Evolutionary conservation across 1,140 invertebrate species (phyloP), one percentile per base, ranked within the genome.

Genomic region (Hypothenemus hampei): DNA sequence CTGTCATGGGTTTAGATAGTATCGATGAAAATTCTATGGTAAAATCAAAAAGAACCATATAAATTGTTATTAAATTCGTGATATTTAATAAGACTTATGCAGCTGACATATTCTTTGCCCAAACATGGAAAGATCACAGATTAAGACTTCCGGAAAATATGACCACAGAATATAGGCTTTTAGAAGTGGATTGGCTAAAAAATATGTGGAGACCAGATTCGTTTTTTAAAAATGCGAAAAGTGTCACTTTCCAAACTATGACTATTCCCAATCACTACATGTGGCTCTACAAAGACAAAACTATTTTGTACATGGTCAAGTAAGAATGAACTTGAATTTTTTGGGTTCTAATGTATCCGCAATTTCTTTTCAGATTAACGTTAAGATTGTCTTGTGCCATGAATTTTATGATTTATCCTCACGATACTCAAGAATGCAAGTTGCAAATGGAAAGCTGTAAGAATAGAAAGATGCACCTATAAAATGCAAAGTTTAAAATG

Each of bases 21-120:
- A 93, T 94, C 33, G 89, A 93, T 65, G 91, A 94, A 71, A 89
- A 84, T 61, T 93, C 90, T 7, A 94, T 94, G 91, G 87, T 90
- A 76, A 69, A 22, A 29, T 39, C 10, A 13, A 35, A 4, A 26
- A 41, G 6, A 22, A n/a, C n/a, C n/a, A n/a, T n/a, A n/a, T 11
- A 1, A 36, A 22, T 50, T 23, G 29, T 18, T 37, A 21, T 39
- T 13, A 20, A 49, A 19, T 7, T 18, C 22, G 13, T 22, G 31
- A 6, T 3, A 29, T 53, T 45, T 24, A 50, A 62, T 39, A 23
- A 64, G 87, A 93, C 90, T 0, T 93, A 92, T 59, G 89, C 88
- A 0, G 89, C 89, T 1, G 89, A 93, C 65, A 91, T 93, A 65
- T 93, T 93, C 69, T 91, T 93, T 66, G 89, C 89, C 13, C 89